phyloP scores from a whole-genome alignment of 2,888 invertebrate genomes.

The Scrobipalpa costella region DNA sequence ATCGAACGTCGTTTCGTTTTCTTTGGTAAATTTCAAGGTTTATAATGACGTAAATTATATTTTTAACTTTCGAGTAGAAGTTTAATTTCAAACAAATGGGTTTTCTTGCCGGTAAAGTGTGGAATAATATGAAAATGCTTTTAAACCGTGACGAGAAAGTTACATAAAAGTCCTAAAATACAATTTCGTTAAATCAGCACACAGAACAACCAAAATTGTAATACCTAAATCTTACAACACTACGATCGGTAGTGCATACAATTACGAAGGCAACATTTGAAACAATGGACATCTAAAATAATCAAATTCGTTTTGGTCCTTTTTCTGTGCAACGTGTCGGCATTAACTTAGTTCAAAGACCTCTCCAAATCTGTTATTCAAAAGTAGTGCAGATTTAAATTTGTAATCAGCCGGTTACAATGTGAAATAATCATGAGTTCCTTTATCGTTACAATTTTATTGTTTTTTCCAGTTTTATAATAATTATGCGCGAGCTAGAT shows the following conservation, averaged over 20 bases:
- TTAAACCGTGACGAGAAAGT: background rate
- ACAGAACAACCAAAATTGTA: background rate
- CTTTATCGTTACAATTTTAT: constrained; percentile 20
- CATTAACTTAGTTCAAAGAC: constrained; percentile 55
- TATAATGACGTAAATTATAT: constrained; percentile 10
- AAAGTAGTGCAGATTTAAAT: constrained; percentile 46
- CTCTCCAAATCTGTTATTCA: constrained; percentile 52
- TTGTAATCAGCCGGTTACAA: constrained; percentile 38
- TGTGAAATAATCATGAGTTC: constrained; percentile 23
- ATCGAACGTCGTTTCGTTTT: constrained; percentile 12
- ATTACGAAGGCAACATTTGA: background rate
- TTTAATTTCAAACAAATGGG: background rate
- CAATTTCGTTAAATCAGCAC: background rate
- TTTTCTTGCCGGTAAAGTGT: background rate
- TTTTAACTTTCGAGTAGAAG: constrained; percentile 2
- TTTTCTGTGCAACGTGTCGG: constrained; percentile 26
- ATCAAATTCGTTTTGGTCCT: constrained; percentile 31
- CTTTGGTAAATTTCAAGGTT: constrained; percentile 1
- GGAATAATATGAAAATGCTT: background rate
- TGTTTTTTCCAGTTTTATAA: constrained; percentile 11
- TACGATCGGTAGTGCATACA: background rate
- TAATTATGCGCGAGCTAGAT: constrained; percentile 14
- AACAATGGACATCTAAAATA: constrained; percentile 35
- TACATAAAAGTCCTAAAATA: background rate
- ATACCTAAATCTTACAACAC: background rate